These are phyloP conservation scores for Sinocyclocheilus rhinocerous DNA, from an alignment of 2,113 vertebrate genomes.

Conservation along the genomic window DNA sequence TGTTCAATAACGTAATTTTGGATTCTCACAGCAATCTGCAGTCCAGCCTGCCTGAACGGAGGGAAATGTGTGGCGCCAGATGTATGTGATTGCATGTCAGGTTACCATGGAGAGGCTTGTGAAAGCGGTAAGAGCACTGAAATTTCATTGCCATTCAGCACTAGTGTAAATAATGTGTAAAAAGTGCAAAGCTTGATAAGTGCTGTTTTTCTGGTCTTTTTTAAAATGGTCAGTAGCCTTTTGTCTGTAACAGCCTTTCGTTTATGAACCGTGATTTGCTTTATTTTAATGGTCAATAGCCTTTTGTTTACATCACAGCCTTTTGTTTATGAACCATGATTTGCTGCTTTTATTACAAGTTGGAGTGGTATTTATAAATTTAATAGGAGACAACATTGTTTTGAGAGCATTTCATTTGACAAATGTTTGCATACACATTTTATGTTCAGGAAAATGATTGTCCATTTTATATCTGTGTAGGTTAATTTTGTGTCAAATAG, in stretches of 20 bases:
- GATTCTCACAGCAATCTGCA: conserved; percentile 60
- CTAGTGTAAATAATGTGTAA: neutral
- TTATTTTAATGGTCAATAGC: neutral
- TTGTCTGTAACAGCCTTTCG: neutral
- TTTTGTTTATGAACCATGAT: neutral
- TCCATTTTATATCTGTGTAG: neutral
- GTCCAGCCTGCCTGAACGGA: conserved; percentile 61
- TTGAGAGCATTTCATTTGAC: neutral
- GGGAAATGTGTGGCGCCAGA: conserved; percentile 59
- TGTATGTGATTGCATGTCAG: conserved; percentile 67
- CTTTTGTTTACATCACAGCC: neutral
- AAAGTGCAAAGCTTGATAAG: neutral
- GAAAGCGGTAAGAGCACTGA: conserved; percentile 61
- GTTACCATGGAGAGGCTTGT: conserved; percentile 71
- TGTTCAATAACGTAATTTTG: neutral
- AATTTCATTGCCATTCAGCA: neutral
- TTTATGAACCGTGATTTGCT: neutral
- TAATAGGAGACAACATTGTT: neutral
- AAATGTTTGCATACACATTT: neutral
- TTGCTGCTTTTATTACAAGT: neutral
- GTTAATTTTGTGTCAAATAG: neutral
- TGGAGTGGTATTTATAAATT: neutral
- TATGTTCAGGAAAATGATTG: neutral
- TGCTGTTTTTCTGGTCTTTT: too few relatives aligned
- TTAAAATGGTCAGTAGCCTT: neutral